Conservation (phyloP, 2,888 invertebrate species). For the Frankliniella fusca region DNA sequence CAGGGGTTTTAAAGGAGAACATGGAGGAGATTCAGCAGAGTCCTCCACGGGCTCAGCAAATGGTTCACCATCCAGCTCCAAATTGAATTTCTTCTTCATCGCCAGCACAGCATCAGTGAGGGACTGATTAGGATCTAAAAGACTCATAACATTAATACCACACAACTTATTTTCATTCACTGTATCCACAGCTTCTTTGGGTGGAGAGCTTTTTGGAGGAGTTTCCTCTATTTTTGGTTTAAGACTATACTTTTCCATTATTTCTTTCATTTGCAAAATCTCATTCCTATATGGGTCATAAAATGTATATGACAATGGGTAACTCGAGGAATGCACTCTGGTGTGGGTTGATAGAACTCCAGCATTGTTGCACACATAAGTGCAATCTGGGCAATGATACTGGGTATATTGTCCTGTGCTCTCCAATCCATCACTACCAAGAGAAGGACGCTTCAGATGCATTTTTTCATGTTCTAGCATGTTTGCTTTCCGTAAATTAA, state of each 20-base stretch:
- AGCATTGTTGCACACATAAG: slow-evolving; percentile 71
- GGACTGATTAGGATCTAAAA: slow-evolving; percentile 7
- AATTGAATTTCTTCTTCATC: slow-evolving; percentile 34
- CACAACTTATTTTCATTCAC: neutral
- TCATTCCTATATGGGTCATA: slow-evolving; percentile 63
- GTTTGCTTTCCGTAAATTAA: slow-evolving; percentile 73
- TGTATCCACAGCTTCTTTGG: neutral
- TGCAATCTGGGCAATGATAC: slow-evolving; percentile 68
- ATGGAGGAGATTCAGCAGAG: slow-evolving; percentile 35
- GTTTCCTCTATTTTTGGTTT: neutral
- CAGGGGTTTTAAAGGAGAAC: neutral
- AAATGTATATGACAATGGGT: slow-evolving; percentile 66
- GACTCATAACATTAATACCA: slow-evolving; percentile 10
- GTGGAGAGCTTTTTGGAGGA: neutral
- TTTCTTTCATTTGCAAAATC: slow-evolving; percentile 58
- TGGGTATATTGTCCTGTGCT: neutral
- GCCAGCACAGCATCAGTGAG: slow-evolving; percentile 20
- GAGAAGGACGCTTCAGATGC: slow-evolving; percentile 53
- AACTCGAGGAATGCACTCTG: slow-evolving; percentile 68
- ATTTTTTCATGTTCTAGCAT: slow-evolving; percentile 80
- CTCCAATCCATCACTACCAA: slow-evolving; percentile 32
- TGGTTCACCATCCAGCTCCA: slow-evolving; percentile 44
- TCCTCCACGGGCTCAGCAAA: slow-evolving; percentile 38
- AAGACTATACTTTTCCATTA: slow-evolving; percentile 31
- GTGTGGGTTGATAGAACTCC: slow-evolving; percentile 66